Percentiles rank a stretch among this genome's conserved stretches.
These are phyloP conservation scores for Rhyzopertha dominica DNA, from an alignment of 1,140 invertebrate species.

Conservation along the genomic window DNA sequence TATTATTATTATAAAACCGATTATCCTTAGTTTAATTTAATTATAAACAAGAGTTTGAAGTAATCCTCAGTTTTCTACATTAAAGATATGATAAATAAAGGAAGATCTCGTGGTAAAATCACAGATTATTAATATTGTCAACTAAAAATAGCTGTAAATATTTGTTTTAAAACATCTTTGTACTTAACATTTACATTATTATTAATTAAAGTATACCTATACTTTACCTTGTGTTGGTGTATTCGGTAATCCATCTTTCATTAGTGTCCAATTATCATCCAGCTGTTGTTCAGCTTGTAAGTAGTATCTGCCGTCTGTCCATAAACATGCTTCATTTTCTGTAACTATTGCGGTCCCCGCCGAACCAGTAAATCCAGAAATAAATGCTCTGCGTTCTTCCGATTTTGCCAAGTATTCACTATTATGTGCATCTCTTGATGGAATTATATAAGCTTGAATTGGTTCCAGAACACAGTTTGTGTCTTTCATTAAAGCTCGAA, in stretches of 20 bases:
- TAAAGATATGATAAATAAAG: too few species aligned
- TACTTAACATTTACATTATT: too few species aligned
- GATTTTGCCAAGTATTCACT: slow-evolving; percentile 86
- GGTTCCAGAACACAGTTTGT: slow-evolving; percentile 33
- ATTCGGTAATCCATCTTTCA: slow-evolving; percentile 58
- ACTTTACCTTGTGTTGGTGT: slow-evolving; percentile 35
- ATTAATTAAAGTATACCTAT: neutral
- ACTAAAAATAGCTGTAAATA: too few species aligned
- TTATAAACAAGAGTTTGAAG: too few species aligned
- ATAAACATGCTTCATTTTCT: slow-evolving; percentile 70
- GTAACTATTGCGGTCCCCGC: slow-evolving; percentile 88
- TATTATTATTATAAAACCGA: too few species aligned
- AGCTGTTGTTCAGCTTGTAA: slow-evolving; percentile 61
- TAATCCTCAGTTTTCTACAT: too few species aligned
- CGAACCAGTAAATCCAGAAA: slow-evolving; percentile 85
- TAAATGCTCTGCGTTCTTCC: slow-evolving; percentile 77
- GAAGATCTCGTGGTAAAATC: too few species aligned
- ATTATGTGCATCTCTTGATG: slow-evolving; percentile 77
- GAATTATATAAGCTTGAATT: slow-evolving; percentile 76
- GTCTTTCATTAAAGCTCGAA: slow-evolving; percentile 37
- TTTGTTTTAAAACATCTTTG: too few species aligned
- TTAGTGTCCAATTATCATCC: slow-evolving; percentile 59
- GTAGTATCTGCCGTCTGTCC: slow-evolving; percentile 96
- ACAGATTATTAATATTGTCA: too few species aligned
- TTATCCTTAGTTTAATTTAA: too few species aligned